Evolutionary conservation across 2,797 vertebrate genomes (phyloP), one percentile per base, ranked within the genome.

Genomic region (Rhinella marina): DNA sequence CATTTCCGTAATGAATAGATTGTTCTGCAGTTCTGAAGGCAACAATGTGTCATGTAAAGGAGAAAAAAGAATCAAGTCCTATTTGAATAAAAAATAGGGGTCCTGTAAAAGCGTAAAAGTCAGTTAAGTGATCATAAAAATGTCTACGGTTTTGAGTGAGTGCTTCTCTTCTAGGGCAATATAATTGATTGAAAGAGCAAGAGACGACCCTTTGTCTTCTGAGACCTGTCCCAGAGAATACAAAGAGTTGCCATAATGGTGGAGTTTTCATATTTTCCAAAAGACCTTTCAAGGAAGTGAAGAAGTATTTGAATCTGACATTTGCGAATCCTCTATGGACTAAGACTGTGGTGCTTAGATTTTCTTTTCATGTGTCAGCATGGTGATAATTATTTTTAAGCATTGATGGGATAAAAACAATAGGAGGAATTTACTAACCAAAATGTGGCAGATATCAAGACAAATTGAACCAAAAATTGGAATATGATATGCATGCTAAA

Each of bases 11-110:
- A 89, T 82, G 50, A 72, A 78, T 70, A 75, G 27, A 76, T 56
- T 27, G 61, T 57, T 25, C 61, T 48, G 57, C 3, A 59, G 64
- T 23, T 82, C 29, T 86, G 70, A 82, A 73, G 64, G 84, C 72
- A 59, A 68, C 52, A 86, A 32, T 59, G 70, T 76, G 52, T 81
- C 81, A 52, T 70, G 70, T 75, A 82, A 86, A 82, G 84, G 68
- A 29, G 76, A 52, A 59, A 48, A 86, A 86, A 89, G 81, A 78
- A 77, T 82, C 82, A 72, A 82, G 41, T 41, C 79, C 79, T 78
- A 89, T 89, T 86, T 89, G 81, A 89, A 89, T 86, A 89, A 82
- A 89, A 86, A 86, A 77, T 86, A 77, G 79, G 88, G 88, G 84
- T 52, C 88, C 80, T 64, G 75, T 82, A 89, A 88, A 88, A 88